Evolutionary conservation across 2,113 vertebrate species (phyloP).

Genomic region (Tursiops truncatus): DNA sequence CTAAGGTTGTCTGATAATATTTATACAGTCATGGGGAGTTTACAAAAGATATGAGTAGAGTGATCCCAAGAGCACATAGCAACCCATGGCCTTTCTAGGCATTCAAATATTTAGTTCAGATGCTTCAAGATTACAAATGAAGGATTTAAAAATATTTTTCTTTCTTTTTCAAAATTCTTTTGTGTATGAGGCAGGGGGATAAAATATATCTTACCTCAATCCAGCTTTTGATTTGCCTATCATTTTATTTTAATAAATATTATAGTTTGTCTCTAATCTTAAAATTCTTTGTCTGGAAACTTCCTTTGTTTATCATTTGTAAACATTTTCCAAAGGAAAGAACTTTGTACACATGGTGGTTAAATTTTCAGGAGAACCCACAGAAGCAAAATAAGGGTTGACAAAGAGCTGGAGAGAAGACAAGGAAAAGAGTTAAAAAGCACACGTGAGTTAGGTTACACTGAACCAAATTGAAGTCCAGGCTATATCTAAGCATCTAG

Average conservation of each 20-base stretch:
- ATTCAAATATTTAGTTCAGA: slow-evolving; percentile 43
- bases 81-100: background rate
- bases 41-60: background rate
- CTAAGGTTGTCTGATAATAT: slow-evolving; percentile 16
- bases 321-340: background rate
- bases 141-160: background rate
- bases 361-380: background rate
- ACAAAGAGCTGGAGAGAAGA: background rate
- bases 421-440: background rate
- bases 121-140: slow-evolving; percentile 2
- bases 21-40: slow-evolving; percentile 10
- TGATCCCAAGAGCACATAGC: slow-evolving; percentile 28
- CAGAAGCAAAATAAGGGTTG: background rate
- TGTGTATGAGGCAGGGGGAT: background rate
- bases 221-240: background rate
- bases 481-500: background rate
- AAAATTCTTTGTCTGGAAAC: background rate
- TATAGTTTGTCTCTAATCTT: background rate
- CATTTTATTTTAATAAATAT: slow-evolving; percentile 14
- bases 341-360: background rate
- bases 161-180: slow-evolving; percentile 3
- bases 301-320: background rate
- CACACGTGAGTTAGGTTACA: background rate
- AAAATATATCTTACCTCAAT: background rate
- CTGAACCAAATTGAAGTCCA: background rate